Evolutionary conservation across 2,113 vertebrate species (phyloP).

Genomic region (Gila orcuttii): DNA sequence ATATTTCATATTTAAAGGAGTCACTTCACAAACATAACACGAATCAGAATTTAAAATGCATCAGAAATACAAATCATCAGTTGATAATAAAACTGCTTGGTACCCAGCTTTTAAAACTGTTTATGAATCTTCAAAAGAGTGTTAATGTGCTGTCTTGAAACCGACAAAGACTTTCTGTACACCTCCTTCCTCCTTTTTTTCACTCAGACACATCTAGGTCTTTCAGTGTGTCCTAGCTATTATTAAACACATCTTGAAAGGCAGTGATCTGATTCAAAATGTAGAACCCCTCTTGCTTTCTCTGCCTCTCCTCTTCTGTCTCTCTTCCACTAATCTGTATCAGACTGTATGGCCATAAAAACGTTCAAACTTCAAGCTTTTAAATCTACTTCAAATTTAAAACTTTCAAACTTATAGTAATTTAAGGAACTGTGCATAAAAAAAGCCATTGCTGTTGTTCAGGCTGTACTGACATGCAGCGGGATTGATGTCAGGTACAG

Average conservation of each 20-base stretch:
- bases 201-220: slow-evolving; percentile 31
- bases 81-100: slow-evolving; percentile 10
- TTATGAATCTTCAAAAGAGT: slow-evolving; percentile 21
- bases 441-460: not conserved
- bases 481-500: not conserved
- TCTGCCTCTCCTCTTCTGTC: not conserved
- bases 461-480: not conserved
- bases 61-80: slow-evolving; percentile 41
- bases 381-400: too few species aligned
- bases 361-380: too few species aligned
- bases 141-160: slow-evolving; percentile 11
- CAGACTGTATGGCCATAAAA: too few species aligned
- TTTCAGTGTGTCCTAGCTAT: not conserved
- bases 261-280: not conserved
- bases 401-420: not conserved
- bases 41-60: not conserved
- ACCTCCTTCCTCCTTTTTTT: slow-evolving; percentile 11
- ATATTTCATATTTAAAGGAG: slow-evolving; percentile 7
- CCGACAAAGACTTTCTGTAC: not conserved
- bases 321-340: too few species aligned
- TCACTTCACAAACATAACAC: not conserved
- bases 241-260: slow-evolving; percentile 50
- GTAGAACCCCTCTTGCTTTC: not conserved
- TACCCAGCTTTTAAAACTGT: slow-evolving; percentile 32
- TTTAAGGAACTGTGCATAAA: not conserved